These are phyloP conservation scores for Anastatus disparis DNA, from an alignment of 1,140 invertebrate species.

Conservation along the genomic window DNA sequence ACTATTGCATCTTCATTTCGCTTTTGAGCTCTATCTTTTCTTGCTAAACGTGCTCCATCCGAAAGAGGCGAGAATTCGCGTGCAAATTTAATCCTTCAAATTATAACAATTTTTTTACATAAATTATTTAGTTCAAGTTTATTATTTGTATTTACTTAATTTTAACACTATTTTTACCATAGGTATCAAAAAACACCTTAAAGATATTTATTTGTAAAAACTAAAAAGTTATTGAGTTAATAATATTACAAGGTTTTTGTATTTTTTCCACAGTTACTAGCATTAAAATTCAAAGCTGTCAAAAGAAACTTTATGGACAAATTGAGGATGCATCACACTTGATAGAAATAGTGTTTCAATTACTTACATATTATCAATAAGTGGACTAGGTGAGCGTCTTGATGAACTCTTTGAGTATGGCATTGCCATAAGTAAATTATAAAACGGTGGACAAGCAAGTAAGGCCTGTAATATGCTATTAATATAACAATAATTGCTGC, in stretches of 20 bases:
- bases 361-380: conserved; percentile 91
- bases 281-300: no score
- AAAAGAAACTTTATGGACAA: conserved; percentile 21
- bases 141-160: no score
- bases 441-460: conserved; percentile 92
- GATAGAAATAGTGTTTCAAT: conserved; percentile 1
- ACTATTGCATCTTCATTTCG: conserved; percentile 56
- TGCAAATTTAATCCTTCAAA: conserved; percentile 73
- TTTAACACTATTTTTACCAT: no score
- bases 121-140: background rate
- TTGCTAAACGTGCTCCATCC: conserved; percentile 65
- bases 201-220: no score
- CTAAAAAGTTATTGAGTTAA: no score
- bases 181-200: no score
- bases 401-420: conserved; percentile 70
- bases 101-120: conserved; percentile 30
- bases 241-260: no score
- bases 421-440: conserved; percentile 84
- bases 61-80: conserved; percentile 76
- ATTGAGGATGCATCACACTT: no score
- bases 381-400: conserved; percentile 80
- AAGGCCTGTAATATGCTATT: conserved; percentile 92
- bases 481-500: conserved; percentile 95
- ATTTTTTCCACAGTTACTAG: no score
- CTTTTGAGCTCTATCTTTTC: conserved; percentile 64